Conservation (phyloP, 2,888 invertebrate genomes). For the Polyommatus iphigenia region DNA sequence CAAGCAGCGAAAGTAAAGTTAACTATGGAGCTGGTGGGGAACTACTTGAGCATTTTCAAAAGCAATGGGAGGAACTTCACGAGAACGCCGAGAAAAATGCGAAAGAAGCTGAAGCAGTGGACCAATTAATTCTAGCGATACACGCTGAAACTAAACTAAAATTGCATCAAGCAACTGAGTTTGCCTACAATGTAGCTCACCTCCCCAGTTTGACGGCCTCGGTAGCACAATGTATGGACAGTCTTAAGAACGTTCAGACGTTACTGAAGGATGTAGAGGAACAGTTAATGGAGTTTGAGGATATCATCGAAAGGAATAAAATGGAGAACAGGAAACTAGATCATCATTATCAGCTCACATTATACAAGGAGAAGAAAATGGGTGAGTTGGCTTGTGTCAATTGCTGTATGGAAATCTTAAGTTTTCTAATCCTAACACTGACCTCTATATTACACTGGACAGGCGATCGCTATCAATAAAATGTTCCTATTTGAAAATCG, state of each 20-base stretch:
- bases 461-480: too few relatives aligned
- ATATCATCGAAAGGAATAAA: constrained; percentile 84
- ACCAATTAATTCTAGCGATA: constrained; percentile 63
- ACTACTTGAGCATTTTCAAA: constrained; percentile 85
- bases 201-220: constrained; percentile 66
- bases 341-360: constrained; percentile 84
- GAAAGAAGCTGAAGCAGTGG: constrained; percentile 78
- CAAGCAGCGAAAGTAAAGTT: constrained; percentile 59
- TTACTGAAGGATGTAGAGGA: constrained; percentile 83
- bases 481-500: too few relatives aligned
- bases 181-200: constrained; percentile 60
- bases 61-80: constrained; percentile 86
- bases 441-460: too few relatives aligned
- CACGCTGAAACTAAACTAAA: constrained; percentile 57
- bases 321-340: constrained; percentile 86
- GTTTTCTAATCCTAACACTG: background rate
- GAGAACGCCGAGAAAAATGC: constrained; percentile 85
- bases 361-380: constrained; percentile 86
- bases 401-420: background rate
- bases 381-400: constrained; percentile 62
- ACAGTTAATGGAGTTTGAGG: constrained; percentile 83
- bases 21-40: constrained; percentile 84
- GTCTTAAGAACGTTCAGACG: constrained; percentile 76
- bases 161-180: constrained; percentile 61
- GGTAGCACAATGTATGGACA: constrained; percentile 75